Evolutionary conservation across 1,140 invertebrate species (phyloP).

Genomic region (Yoshiicerus persimilis): DNA sequence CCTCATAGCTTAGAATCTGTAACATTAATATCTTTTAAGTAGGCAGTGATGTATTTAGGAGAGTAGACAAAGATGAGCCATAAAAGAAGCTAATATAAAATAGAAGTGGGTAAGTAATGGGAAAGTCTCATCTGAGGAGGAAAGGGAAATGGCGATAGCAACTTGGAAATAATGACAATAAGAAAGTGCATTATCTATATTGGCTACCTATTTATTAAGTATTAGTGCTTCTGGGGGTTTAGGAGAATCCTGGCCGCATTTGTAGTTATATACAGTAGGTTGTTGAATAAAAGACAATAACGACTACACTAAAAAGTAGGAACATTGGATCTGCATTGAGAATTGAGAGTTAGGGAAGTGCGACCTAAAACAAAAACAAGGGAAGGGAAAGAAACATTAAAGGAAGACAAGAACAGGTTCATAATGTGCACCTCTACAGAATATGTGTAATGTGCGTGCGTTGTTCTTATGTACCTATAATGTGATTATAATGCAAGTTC

Average conservation of each 20-base stretch:
- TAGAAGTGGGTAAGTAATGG: neutral
- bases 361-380: neutral
- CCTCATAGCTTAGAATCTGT: no score
- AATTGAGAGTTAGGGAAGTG: no score
- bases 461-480: neutral
- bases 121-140: slow-evolving; percentile 1
- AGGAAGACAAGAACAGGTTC: neutral
- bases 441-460: neutral
- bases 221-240: no score
- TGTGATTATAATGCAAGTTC: neutral
- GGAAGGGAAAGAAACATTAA: neutral
- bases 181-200: neutral
- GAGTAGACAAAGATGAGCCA: neutral
- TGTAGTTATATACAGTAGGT: no score
- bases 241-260: no score
- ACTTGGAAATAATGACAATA: neutral
- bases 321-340: neutral
- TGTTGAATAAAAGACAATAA: neutral
- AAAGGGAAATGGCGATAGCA: neutral
- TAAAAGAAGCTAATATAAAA: neutral
- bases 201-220: no score
- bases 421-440: no score
- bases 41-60: no score
- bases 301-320: neutral
- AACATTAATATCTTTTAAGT: no score